Evolutionary conservation across 1,140 invertebrate species (phyloP), one percentile per base, ranked within the genome.

Genomic region (Bombus waltoni): DNA sequence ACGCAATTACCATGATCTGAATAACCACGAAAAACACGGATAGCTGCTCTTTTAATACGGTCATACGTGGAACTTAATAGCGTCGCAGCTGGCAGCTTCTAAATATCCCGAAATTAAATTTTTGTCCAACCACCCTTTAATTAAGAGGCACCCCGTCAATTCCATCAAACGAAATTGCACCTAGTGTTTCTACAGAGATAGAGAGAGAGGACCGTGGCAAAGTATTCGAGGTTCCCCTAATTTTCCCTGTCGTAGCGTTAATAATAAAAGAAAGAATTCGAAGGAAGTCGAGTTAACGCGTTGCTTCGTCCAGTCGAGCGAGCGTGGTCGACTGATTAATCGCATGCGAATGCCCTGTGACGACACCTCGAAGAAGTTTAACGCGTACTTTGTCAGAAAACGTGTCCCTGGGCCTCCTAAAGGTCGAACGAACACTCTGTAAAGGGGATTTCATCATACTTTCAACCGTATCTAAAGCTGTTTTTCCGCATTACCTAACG

Each of bases 321-420:
- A 15, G 9, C 25, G 4, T 4, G 47, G 25, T 65, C 35, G 35
- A 11, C 73, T 80, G 81, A 89, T 90, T 90, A 88, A 91, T 90
- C 70, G 72, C 53, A 90, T 90, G 88, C 85, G 90, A 91, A 91
- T 91, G 65, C 47, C 40, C 32, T 42, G 59, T 77, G 78, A 81
- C 83, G 86, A 82, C 83, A 81, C 73, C 74, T 38, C 71, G 22
- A 86, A 86, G 75, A 53, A 72, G 82, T 91, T 88, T 86, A 81
- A 91, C 35, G 35, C 1, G 32, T 89, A 81, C 32, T 85, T 86
- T 82, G 86, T 74, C 66, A 53, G 75, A 68, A 68, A 75, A 88
- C 35, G 35, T 40, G 38, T 44, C 62, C 53, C 25, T 70, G 68
- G 40, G 35, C 3, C n/a, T 65, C 25, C 44, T 9, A 83, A 83